Base-by-base conservation (phyloP, 35 echinoderm and acorn worm species). In the Ophiothrix spiculata region DNA sequence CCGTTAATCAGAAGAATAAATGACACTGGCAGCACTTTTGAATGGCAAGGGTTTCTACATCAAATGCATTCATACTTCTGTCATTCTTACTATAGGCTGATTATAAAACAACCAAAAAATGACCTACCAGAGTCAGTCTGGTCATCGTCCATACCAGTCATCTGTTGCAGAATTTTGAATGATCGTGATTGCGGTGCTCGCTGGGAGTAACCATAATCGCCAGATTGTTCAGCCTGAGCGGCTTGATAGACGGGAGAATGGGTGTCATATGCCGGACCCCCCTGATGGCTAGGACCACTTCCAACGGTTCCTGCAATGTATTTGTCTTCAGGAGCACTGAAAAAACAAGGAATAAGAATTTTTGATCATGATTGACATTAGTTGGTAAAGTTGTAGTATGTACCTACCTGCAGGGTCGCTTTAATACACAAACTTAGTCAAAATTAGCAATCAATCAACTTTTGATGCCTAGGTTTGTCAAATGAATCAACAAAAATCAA, bases 81-180 rank as follows among this genome's bases (percentile, higher is more conserved):
- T n/a, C n/a, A n/a, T n/a, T n/a, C n/a, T n/a, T n/a, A n/a, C n/a
- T n/a, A n/a, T n/a, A n/a, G n/a, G n/a, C n/a, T n/a, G n/a, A n/a
- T n/a, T n/a, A n/a, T n/a, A n/a, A n/a, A n/a, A n/a, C n/a, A n/a
- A n/a, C n/a, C n/a, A n/a, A n/a, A n/a, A n/a, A n/a, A n/a, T n/a
- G n/a, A 42, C 46, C 40, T 89, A 89, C 87, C 79, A 64, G 35
- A 73, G 25, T 86, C 42, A 1, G 81, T 64, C 78, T 83, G 78
- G 74, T 87, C 81, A 21, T 94, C 91, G 38, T 78, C 41, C n/a
- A n/a, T n/a, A n/a, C n/a, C n/a, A 0, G 87, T 89, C 89, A 94
- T 98, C 21, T 80, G 75, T 86, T 93, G 82, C 69, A 98, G 56
- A 91, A 98, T 88, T 40, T 86, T 91, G 82, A 98, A 98, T 3